Conservation (phyloP, 2,113 vertebrate species). For the Dicerorhinus sumatrensis region DNA sequence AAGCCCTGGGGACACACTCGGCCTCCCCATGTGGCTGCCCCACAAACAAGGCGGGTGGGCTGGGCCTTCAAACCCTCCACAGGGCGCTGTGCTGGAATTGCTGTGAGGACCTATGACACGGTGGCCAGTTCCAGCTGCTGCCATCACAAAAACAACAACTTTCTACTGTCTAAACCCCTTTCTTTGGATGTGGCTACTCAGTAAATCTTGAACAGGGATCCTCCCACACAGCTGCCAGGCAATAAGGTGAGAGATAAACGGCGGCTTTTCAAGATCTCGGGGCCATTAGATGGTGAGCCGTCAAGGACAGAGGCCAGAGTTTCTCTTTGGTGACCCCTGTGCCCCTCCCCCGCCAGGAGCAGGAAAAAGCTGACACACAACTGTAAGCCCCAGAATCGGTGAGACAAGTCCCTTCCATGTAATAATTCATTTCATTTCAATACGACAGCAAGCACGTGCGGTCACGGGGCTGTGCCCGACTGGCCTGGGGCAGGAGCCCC, state of each 20-base stretch:
- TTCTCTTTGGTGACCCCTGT: neutral
- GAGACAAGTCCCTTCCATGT: neutral
- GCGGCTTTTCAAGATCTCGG: neutral
- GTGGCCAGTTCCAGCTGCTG: no score
- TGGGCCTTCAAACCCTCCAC: no score
- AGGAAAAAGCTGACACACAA: neutral
- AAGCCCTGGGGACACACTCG: no score
- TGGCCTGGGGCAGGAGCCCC: fast-evolving
- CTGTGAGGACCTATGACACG: no score
- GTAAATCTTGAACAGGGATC: neutral
- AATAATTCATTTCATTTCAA: conserved; percentile 34
- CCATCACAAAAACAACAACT: no score
- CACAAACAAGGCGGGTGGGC: no score
- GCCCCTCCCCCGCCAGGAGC: neutral
- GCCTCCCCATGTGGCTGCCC: no score
- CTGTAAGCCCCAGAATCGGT: neutral
- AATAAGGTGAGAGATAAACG: neutral
- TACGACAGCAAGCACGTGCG: neutral
- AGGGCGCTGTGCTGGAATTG: no score
- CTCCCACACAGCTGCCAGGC: neutral
- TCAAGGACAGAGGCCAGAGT: neutral
- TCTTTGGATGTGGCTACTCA: conserved; percentile 37
- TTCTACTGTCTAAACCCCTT: neutral
- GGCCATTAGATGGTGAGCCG: neutral
- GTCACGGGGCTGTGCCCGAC: neutral